Base-by-base conservation (phyloP, 1,140 invertebrate genomes). In the Diorhabda carinulata region DNA sequence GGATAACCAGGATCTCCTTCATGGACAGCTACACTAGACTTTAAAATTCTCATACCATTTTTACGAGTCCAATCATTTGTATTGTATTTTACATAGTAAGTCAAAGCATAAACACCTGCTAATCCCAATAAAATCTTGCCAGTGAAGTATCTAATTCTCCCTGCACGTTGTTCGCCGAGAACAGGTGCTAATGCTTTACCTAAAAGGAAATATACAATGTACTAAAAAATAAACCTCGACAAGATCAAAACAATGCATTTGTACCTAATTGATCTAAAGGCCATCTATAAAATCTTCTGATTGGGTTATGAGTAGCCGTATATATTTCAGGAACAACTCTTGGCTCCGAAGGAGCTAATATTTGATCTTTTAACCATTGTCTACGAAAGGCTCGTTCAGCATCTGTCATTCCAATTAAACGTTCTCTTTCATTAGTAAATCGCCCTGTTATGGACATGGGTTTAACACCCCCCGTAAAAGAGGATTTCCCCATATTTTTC, bases 71-170 rank as follows among this genome's bases (percentile, higher is more conserved):
- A 94, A 78, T 90, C 86, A 87, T 90, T 88, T 69, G 80, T 82
- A 81, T 92, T 88, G 76, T 94, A 94, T 83, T 93, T 93, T 60
- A 91, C 87, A 72, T 93, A 92, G 78, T 94, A 94, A 66, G 84
- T 85, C 5, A 72, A 71, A 60, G 74, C 76, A 74, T 89, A 87
- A 9, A 86, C 69, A n/a, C 76, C 79, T 52, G 82, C 67, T 9
- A 86, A 68, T 10, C 42, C 75, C 43, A 91, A 73, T 2, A 85
- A 70, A n/a, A 83, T 40, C 84, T 90, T 92, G 9, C 88, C 89
- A 61, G 86, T 85, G 57, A 87, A 80, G 71, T 85, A 88, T 72
- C 92, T 86, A 59, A 86, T 76, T 40, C 84, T 75, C 61, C 69
- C 70, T 58, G 91, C 87, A 56, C 78, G 74, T 9, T 78, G 71